Percentiles rank a stretch among this genome's conserved stretches.
Evolutionary conservation across 2,888 invertebrate species (phyloP).

Genomic region (Ennomos fuscantarius): DNA sequence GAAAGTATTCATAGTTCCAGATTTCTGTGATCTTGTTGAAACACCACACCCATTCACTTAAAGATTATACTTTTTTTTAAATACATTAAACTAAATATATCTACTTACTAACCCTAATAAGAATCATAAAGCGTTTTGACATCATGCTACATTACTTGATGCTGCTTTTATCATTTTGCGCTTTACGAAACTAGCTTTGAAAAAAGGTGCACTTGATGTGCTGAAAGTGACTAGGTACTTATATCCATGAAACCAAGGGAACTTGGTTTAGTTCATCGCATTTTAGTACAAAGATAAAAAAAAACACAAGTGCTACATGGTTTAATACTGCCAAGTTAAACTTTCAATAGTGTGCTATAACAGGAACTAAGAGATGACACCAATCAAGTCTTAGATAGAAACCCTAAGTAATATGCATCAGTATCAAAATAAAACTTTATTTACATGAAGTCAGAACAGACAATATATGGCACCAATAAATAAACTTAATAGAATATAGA

Average conservation of each 20-base stretch:
- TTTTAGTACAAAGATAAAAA: conserved; percentile 6
- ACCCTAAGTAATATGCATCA: conserved; percentile 17
- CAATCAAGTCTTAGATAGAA: conserved; percentile 6
- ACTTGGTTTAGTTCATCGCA: conserved; percentile 6
- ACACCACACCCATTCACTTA: conserved; percentile 23
- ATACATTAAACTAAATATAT: conserved; percentile 30
- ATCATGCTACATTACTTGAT: conserved; percentile 42
- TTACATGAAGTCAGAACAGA: conserved; percentile 30
- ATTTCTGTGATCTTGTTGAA: conserved; percentile 16
- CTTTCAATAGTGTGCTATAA: conserved; percentile 1
- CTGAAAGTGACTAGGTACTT: conserved; percentile 26
- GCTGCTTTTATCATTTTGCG: conserved; percentile 32
- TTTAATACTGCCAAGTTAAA: conserved; percentile 18
- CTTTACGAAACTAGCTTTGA: conserved; percentile 17
- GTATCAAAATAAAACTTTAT: conserved; percentile 21
- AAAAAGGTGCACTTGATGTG: conserved; percentile 18
- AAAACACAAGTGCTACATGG: conserved; percentile 13
- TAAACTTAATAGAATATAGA: conserved; percentile 43
- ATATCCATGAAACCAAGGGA: conserved; percentile 22
- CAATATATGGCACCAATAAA: conserved; percentile 64
- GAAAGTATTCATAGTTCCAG: conserved; percentile 53
- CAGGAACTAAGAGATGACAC: conserved; percentile 6
- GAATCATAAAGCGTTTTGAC: conserved; percentile 49
- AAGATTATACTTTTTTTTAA: conserved; percentile 36
- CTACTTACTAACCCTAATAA: conserved; percentile 30